Evolutionary conservation across 2,888 invertebrate species (phyloP), one percentile per base, ranked within the genome.

Genomic region (Phlogophora meticulosa): DNA sequence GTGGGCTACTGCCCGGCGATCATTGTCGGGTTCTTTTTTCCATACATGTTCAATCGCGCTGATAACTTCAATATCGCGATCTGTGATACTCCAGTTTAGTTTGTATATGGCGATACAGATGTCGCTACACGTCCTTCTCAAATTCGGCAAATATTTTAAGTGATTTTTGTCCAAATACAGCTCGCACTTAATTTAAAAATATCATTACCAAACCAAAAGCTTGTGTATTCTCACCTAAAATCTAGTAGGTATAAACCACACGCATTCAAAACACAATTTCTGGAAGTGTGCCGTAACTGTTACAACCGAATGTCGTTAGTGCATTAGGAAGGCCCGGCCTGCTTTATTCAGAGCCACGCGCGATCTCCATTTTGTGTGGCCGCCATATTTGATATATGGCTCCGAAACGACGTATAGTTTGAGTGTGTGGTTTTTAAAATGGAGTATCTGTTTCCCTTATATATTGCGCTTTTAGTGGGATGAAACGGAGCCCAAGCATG

Each of bases 341-440:
- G 63, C 65, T 83, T 70, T 76, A 83, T 83, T 80, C 81, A 69
- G 43, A 68, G 63, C 60, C 79, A 83, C 77, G 80, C 75, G 66
- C 78, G 51, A 48, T 62, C 71, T 70, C 75, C 76, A 74, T 82
- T 84, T 76, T 66, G 58, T 59, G 56, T 52, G 56, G 65, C 56
- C 28, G 72, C 80, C 77, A 74, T 79, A 72, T 68, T 60, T 79
- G 85, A 80, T 82, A 78, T 81, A 87, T 80, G 71, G 49, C 66
- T 59, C 57, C 36, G 43, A 58, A 72, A 69, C 64, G 59, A 77
- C 49, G 52, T 13, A 57, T 11, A 53, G 56, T 45, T 78, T 43
- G 32, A 49, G 53, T 34, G 48, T 36, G 46, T 51, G 28, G 34
- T 45, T 73, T 55, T 45, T 17, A 60, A 75, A 75, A 57, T 34